These are phyloP conservation scores for Melopsittacus undulatus DNA, from an alignment of 2,797 vertebrate genomes.

Conservation along the genomic window DNA sequence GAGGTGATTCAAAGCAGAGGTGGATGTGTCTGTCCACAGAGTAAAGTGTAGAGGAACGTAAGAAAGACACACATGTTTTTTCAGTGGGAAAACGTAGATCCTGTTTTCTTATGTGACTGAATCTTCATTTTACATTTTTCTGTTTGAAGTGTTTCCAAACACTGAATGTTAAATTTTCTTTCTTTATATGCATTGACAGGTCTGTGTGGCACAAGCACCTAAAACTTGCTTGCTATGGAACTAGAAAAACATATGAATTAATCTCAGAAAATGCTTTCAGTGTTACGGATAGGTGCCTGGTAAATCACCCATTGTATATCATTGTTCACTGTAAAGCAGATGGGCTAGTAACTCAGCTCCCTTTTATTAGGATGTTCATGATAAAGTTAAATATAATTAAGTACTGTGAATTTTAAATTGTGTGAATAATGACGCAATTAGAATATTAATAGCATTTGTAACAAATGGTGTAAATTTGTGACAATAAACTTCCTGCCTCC, in stretches of 20 bases:
- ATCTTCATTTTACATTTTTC: background rate
- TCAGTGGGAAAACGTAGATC: background rate
- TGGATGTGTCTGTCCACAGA: background rate
- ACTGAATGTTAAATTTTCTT: background rate
- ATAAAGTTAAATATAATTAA: constrained; percentile 1
- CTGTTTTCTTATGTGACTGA: background rate
- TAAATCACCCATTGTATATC: background rate
- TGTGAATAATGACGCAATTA: background rate
- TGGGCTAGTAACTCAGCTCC: background rate
- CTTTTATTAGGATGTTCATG: background rate
- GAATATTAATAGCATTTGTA: background rate
- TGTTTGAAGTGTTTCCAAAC: background rate
- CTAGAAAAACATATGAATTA: background rate
- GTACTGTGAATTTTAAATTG: background rate
- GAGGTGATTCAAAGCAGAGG: background rate
- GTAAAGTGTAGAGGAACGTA: background rate
- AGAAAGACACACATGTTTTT: background rate
- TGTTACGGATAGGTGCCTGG: background rate
- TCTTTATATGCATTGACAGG: background rate
- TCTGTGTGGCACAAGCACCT: background rate
- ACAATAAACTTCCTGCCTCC: background rate
- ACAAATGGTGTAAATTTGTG: background rate
- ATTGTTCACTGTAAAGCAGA: background rate
- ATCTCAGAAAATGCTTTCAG: background rate
- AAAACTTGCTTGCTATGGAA: background rate